These are phyloP conservation scores for Cydia pomonella DNA, from an alignment of 1,140 invertebrate genomes.

Conservation along the genomic window DNA sequence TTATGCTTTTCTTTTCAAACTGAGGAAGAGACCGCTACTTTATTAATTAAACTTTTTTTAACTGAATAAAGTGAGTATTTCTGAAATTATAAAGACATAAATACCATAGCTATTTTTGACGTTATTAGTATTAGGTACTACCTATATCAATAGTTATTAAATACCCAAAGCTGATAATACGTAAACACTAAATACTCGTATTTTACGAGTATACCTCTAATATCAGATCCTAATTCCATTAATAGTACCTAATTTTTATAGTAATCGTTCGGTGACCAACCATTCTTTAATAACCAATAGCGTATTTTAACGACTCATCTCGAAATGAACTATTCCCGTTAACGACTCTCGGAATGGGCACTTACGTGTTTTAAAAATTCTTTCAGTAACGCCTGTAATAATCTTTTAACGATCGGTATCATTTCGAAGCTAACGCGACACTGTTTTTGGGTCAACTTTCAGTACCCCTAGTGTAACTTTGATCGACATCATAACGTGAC, in stretches of 20 bases:
- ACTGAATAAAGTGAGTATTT: too few species aligned
- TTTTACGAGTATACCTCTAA: too few species aligned
- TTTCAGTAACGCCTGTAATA: slow-evolving; percentile 36
- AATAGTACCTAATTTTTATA: background rate
- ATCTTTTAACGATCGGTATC: slow-evolving; percentile 17
- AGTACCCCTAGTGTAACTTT: too few species aligned
- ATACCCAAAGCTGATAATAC: too few species aligned
- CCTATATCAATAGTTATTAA: too few species aligned
- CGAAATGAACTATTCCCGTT: slow-evolving; percentile 38
- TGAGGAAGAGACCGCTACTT: background rate
- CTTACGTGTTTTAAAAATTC: slow-evolving; percentile 40
- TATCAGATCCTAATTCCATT: too few species aligned
- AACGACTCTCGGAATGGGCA: slow-evolving; percentile 33
- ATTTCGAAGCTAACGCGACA: background rate
- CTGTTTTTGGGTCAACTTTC: too few species aligned
- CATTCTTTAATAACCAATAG: slow-evolving; percentile 41
- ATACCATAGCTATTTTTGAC: too few species aligned
- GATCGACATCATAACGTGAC: too few species aligned
- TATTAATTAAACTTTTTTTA: background rate
- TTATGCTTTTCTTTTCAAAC: background rate
- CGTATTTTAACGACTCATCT: slow-evolving; percentile 35
- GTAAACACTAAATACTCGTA: too few species aligned
- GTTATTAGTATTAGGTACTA: too few species aligned
- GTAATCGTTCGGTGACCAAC: background rate
- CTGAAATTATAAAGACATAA: too few species aligned